phyloP scores from a whole-genome alignment of 2,888 invertebrate genomes.

The Macrophya annulata region DNA sequence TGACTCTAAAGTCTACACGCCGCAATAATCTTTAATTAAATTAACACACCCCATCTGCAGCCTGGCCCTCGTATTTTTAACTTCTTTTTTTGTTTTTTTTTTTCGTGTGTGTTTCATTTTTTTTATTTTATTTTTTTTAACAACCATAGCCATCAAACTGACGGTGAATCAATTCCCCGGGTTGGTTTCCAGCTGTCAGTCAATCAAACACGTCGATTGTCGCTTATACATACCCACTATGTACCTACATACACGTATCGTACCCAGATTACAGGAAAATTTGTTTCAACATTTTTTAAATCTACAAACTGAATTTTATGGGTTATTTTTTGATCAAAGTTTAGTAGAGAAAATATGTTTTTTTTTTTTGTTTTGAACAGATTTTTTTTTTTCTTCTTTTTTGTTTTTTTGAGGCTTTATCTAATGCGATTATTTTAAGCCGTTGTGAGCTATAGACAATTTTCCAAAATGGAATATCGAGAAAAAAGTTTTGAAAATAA shows the following conservation, averaged over 20 bases:
- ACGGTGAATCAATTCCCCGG: neutral
- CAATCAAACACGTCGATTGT: neutral
- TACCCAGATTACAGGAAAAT: neutral
- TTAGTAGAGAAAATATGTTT: neutral
- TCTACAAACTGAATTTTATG: neutral
- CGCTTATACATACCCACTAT: neutral
- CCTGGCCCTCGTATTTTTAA: neutral
- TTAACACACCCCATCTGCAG: constrained; percentile 14
- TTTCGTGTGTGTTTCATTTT: too few relatives aligned
- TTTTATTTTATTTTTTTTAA: neutral
- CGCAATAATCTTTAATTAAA: constrained; percentile 19
- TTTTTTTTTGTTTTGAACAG: neutral
- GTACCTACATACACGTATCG: neutral
- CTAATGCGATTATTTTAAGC: too few relatives aligned
- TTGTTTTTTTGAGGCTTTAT: neutral
- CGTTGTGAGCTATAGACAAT: too few relatives aligned
- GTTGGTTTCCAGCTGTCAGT: neutral
- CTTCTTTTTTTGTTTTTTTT: neutral
- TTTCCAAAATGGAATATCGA: too few relatives aligned
- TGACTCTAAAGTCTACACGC: constrained; percentile 16
- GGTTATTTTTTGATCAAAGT: neutral
- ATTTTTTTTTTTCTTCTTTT: neutral
- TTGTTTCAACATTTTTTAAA: neutral
- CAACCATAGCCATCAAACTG: neutral
- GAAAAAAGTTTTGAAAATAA: too few relatives aligned